phyloP scores from a whole-genome alignment of 2,113 vertebrate genomes.

The Opisthocomus hoazin region DNA sequence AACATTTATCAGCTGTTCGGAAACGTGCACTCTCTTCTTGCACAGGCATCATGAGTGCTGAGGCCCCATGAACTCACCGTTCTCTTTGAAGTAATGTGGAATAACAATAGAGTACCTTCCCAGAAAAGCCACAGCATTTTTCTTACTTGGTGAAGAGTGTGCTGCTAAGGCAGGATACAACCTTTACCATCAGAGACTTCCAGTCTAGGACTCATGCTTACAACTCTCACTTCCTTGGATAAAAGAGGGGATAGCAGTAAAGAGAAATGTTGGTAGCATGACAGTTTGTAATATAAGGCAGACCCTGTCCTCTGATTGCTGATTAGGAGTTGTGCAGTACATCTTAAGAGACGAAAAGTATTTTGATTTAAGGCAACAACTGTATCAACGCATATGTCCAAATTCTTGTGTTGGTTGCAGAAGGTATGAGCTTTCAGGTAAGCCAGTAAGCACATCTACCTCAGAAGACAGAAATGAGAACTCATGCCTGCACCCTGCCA shows the following conservation, averaged over 20 bases:
- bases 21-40: not conserved
- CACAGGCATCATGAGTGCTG: not conserved
- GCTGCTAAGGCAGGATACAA: not conserved
- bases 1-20: not conserved
- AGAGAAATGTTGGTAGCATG: rapidly evolving
- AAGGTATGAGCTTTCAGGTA: rapidly evolving
- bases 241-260: not conserved
- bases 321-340: too few relatives aligned
- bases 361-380: not conserved
- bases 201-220: not conserved
- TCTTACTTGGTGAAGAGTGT: not conserved
- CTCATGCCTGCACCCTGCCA: not conserved
- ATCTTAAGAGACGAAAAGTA: too few relatives aligned
- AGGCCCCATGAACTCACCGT: not conserved
- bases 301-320: not conserved
- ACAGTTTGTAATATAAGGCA: rapidly evolving
- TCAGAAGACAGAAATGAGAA: rapidly evolving
- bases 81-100: not conserved
- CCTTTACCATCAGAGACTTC: not conserved
- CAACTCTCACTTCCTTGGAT: not conserved
- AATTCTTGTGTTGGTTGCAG: rapidly evolving
- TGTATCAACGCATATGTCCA: not conserved
- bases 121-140: not conserved
- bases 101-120: not conserved
- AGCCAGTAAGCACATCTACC: not conserved